phyloP scores from a whole-genome alignment of 2,797 vertebrate genomes.

The Epinephelus awoara region DNA sequence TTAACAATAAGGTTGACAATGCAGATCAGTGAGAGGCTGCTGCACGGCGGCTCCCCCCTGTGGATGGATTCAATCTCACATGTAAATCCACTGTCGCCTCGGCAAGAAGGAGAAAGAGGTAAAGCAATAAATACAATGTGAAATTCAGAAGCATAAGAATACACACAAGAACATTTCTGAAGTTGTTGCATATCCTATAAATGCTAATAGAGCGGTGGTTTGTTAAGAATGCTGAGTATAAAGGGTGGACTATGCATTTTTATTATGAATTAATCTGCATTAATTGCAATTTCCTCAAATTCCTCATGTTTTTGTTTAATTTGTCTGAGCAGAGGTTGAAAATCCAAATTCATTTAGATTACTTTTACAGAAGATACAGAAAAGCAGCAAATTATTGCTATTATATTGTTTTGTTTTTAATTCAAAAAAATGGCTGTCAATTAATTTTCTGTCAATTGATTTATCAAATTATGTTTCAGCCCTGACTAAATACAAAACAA shows the following conservation, averaged over 20 bases:
- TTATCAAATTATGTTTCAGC: neutral
- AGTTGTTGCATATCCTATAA: neutral
- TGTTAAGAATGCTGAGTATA: neutral
- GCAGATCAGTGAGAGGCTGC: constrained; percentile 33
- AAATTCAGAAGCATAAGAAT: neutral
- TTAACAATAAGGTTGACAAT: constrained; percentile 41
- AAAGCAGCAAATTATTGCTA: no score
- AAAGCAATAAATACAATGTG: neutral
- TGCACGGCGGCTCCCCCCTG: constrained; percentile 36
- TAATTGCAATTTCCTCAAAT: neutral
- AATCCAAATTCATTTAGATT: neutral
- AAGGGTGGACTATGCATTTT: neutral
- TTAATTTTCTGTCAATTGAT: neutral
- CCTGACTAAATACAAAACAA: neutral
- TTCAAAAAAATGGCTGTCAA: no score
- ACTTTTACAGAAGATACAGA: neutral
- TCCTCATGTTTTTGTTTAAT: no score
- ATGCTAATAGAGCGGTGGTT: neutral
- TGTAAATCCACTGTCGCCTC: constrained; percentile 29
- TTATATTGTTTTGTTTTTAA: no score
- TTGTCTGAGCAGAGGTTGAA: no score
- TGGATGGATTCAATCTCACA: constrained; percentile 25
- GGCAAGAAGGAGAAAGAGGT: neutral
- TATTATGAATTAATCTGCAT: neutral
- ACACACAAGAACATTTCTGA: neutral